These are phyloP conservation scores for Xyrichtys novacula DNA, from an alignment of 2,797 vertebrate genomes.

Conservation along the genomic window DNA sequence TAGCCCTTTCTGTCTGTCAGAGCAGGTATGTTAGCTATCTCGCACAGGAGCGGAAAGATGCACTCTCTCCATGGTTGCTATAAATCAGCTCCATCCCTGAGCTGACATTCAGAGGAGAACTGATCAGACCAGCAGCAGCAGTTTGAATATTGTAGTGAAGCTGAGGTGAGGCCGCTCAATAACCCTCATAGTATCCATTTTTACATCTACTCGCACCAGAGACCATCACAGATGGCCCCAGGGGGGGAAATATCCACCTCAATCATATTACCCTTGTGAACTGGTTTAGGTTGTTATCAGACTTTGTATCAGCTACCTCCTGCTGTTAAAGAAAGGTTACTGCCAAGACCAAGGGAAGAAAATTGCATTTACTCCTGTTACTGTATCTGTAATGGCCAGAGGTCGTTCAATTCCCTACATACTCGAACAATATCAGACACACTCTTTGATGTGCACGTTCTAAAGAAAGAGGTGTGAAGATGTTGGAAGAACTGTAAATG, in stretches of 20 bases:
- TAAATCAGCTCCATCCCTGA: conserved; percentile 54
- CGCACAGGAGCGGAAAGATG: conserved; percentile 41
- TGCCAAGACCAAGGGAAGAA: conserved; percentile 10
- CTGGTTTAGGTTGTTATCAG: conserved; percentile 3
- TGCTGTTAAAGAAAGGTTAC: conserved; percentile 16
- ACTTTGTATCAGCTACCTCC: background rate
- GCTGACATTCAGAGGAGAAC: conserved; percentile 40
- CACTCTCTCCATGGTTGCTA: conserved; percentile 29
- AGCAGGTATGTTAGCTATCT: conserved; percentile 38
- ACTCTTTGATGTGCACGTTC: background rate
- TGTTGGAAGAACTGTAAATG: background rate
- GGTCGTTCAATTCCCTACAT: conserved; percentile 8
- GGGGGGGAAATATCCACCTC: conserved; percentile 8
- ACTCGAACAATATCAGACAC: background rate
- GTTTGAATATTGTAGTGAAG: background rate
- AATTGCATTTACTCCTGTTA: conserved; percentile 21
- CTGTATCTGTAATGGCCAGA: conserved; percentile 5
- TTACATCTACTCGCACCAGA: conserved; percentile 12
- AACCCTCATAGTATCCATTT: conserved; percentile 8
- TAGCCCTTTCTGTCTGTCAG: conserved; percentile 42
- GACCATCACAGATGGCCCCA: conserved; percentile 2
- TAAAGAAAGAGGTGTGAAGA: background rate
- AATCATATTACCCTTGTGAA: conserved; percentile 10
- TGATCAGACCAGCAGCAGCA: conserved; percentile 20
- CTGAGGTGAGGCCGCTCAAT: background rate